Base-by-base conservation (phyloP, 2,113 vertebrate genomes). In the Muscicapa adusta region DNA sequence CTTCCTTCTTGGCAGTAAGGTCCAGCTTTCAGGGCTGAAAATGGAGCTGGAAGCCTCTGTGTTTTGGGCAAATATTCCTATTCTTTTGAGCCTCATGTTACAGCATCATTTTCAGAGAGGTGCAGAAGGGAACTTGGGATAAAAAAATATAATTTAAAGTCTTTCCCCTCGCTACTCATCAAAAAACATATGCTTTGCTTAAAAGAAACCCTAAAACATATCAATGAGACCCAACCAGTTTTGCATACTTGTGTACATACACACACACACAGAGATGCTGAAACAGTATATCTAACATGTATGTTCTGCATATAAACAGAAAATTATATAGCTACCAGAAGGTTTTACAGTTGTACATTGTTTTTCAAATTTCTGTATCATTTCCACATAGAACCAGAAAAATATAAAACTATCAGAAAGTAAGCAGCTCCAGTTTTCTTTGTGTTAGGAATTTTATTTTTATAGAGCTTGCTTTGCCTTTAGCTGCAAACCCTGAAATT, bases 401-500 rank as follows among this genome's bases (percentile, higher is more conserved):
- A 85, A 82, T 29, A 50, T 3, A 45, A 47, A 81, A 45, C 57
- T 48, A 68, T 57, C 50, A 65, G 43, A 84, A 94, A 80, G 47
- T 31, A 85, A 88, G 43, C 72, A 78, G 50, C 57, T 90, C 63
- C 74, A 13, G 17, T 57, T 88, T 90, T 43, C 67, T 96, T 93
- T 88, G 72, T 89, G 60, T 43, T 78, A 42, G 34, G 72, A 56
- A 4, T 66, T 77, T 74, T n/a, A n/a, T 74, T 85, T 82, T 91
- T 57, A n/a, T 45, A 71, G 48, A 84, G 53, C 68, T 90, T 77
- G 50, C 68, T 81, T 95, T 95, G 85, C 94, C 72, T 91, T 93
- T 84, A 88, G 91, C 88, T 88, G 40, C 87, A 86, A 86, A 95
- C 91, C 63, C 90, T 93, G 75, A 93, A 85, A 94, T 89, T 96